Evolutionary conservation across 2,797 vertebrate genomes (phyloP), one percentile per base, ranked within the genome.

Genomic region (Semotilus atromaculatus): DNA sequence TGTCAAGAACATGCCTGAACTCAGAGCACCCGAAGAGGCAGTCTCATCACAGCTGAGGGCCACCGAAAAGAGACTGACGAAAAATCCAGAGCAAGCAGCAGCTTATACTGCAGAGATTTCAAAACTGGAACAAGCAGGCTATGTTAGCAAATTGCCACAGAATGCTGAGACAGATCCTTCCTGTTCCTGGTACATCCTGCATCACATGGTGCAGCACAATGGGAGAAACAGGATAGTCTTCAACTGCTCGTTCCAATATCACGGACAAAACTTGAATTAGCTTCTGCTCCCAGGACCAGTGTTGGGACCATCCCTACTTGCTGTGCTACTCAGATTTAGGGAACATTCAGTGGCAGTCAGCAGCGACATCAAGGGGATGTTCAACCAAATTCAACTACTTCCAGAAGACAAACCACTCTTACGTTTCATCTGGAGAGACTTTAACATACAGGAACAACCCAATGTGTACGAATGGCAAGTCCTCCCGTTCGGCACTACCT

Each of bases 11-110:
- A 34, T 68, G 18, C 62, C 64, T 0, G 1, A 51, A 14, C 23
- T 84, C 2, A 62, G 58, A 11, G 82, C 72, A 34, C 82, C 31
- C 1, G 36, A 48, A 23, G 62, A 84, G 8, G 82, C 43, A 13
- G 21, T 84, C 11, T 23, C 74, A 13, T n/a, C 38, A 14, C 48
- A 36, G 29, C 40, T 74, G 5, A 45, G 81, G 19, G 53, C 36
- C 40, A 66, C 36, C 16, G 76, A 79, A 62, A 43, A 7, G 68
- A 71, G 36, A 43, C 13, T 71, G 13, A 5, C 1, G 1, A 71
- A n/a, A 7, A 71, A 43, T 26, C 10, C 23, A 45, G 23, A 72
- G 62, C 26, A 34, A 66, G 62, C 26, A 64, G 26, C 11, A 5
- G 60, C 60, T 23, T 64, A 64, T 4, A 31, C 6, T 29, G 48